These are phyloP conservation scores for Scelioninae gen. 1 DNA, from an alignment of 2,888 invertebrate genomes.

Conservation along the genomic window DNA sequence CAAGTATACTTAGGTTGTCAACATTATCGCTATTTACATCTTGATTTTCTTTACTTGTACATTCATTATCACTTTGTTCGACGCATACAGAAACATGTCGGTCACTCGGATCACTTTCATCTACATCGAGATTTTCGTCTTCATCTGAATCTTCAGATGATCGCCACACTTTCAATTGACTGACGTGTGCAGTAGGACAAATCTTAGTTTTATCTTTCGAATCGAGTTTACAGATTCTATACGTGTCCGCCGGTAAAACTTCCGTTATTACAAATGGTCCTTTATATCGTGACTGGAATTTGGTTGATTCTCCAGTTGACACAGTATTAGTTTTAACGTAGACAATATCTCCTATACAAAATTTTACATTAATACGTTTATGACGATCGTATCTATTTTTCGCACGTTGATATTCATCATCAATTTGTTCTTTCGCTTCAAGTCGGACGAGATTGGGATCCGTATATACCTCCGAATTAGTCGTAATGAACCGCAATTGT, in stretches of 20 bases:
- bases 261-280: neutral
- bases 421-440: neutral
- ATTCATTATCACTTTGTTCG: no score
- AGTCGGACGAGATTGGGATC: neutral
- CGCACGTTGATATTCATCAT: conserved; percentile 2
- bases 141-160: no score
- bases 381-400: neutral
- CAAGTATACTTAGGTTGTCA: no score
- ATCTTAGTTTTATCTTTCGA: no score
- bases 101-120: no score
- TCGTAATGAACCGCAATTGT: neutral
- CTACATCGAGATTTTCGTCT: no score
- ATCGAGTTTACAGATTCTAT: neutral
- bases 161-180: conserved; percentile 15
- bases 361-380: neutral
- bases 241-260: conserved; percentile 5
- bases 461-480: neutral
- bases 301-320: conserved; percentile 1
- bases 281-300: conserved; percentile 4
- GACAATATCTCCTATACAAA: neutral
- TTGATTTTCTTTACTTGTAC: no score
- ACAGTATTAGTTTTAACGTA: conserved; percentile 3
- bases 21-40: no score
- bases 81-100: no score
- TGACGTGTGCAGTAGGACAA: neutral